Evolutionary conservation across 2,888 invertebrate species (phyloP).

Genomic region (Drosophila mulleri): DNA sequence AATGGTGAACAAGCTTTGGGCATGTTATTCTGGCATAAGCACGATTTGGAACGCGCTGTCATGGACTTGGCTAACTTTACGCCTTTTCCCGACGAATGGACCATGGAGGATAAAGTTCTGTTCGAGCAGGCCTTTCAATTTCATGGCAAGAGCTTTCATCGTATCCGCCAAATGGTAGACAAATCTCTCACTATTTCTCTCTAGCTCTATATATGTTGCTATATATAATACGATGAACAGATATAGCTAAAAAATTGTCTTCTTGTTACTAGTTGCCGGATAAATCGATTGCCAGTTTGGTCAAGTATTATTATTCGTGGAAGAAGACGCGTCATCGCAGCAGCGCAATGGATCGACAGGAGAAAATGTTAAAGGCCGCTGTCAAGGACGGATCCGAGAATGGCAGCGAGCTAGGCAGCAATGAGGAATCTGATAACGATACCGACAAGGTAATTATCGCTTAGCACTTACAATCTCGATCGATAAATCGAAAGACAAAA

Average conservation of each 20-base stretch:
- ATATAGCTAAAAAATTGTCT: not conserved
- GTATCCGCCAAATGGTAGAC: slow-evolving; percentile 97
- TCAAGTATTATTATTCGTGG: slow-evolving; percentile 99
- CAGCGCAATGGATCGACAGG: slow-evolving; percentile 96
- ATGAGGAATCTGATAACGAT: slow-evolving; percentile 94
- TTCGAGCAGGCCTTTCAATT: slow-evolving; percentile 99
- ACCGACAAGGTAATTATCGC: slow-evolving; percentile 89
- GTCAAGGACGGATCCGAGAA: slow-evolving; percentile 90
- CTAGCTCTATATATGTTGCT: not conserved
- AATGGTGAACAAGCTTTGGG: slow-evolving; percentile 98
- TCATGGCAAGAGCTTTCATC: slow-evolving; percentile 98
- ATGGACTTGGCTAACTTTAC: slow-evolving; percentile 98
- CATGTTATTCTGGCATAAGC: slow-evolving; percentile 99
- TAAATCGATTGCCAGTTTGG: slow-evolving; percentile 97
- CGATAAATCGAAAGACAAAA: slow-evolving; percentile 13
- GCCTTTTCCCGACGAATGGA: slow-evolving; percentile 99
- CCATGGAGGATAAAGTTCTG: slow-evolving; percentile 98
- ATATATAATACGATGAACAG: not conserved
- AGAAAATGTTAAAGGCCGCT: slow-evolving; percentile 85
- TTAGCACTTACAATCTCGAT: slow-evolving; percentile 48
- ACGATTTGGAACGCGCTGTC: slow-evolving; percentile 96
- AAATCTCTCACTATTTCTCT: not conserved
- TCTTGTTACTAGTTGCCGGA: slow-evolving; percentile 91
- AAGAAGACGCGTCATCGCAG: slow-evolving; percentile 97
- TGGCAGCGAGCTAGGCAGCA: slow-evolving; percentile 93